Percentiles rank a stretch among this genome's conserved stretches.
phyloP scores from a whole-genome alignment of 2,888 invertebrate genomes.

The Gerosis bhagava region DNA sequence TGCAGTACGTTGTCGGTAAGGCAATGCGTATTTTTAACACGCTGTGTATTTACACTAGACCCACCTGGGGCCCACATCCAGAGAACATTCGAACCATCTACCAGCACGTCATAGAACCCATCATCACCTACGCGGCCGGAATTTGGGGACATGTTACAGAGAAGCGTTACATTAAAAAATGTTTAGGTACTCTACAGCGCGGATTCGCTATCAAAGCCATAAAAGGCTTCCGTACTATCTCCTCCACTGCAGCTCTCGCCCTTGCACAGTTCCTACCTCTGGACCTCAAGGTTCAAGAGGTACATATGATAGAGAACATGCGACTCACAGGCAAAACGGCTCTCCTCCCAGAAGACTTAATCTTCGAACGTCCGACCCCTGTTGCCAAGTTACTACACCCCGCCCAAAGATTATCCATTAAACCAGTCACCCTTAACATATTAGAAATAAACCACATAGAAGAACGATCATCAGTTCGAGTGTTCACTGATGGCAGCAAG shows the following conservation, averaged over 20 bases:
- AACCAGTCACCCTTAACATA: background rate
- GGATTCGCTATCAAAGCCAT: slow-evolving; percentile 9
- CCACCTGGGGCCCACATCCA: slow-evolving; percentile 31
- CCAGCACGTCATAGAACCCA: slow-evolving; percentile 31
- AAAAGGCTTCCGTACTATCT: background rate
- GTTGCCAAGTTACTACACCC: background rate
- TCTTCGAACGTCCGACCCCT: background rate
- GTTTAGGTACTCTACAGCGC: background rate
- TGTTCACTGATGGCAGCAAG: slow-evolving; percentile 21
- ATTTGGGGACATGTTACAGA: slow-evolving; percentile 3
- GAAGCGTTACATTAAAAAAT: background rate
- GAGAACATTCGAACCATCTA: slow-evolving; percentile 28
- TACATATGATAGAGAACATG: background rate
- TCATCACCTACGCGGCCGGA: slow-evolving; percentile 28
- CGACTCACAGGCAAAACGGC: background rate
- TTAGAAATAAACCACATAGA: background rate
- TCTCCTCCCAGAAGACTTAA: background rate
- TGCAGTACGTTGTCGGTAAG: background rate
- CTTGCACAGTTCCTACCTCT: no score
- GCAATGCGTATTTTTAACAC: background rate
- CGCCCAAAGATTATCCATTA: background rate
- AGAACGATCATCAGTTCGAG: background rate
- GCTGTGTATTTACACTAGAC: no score
- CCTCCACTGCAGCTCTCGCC: background rate
- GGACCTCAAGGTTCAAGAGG: background rate